phyloP scores from a whole-genome alignment of 2,888 invertebrate genomes.

The Andricus curvator region DNA sequence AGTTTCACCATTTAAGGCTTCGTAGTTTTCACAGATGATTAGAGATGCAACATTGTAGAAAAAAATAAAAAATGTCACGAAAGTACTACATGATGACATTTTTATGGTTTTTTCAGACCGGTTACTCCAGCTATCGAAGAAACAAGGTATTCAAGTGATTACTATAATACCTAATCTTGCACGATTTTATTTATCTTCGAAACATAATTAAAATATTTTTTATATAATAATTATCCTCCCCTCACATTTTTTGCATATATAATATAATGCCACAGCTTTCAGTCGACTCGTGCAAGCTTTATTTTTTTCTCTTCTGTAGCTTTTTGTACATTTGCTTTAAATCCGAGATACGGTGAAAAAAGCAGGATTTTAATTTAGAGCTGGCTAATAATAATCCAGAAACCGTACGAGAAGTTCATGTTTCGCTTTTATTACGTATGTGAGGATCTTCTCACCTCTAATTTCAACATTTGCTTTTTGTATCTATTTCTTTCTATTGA shows the following conservation, averaged over 20 bases:
- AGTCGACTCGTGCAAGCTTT: background rate
- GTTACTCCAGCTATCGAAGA: conserved; percentile 67
- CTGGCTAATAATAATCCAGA: background rate
- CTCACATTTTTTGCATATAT: background rate
- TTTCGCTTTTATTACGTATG: background rate
- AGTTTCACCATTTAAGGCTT: conserved; percentile 36
- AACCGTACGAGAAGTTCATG: background rate
- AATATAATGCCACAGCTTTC: background rate
- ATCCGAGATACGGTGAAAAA: background rate
- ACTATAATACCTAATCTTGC: conserved; percentile 55
- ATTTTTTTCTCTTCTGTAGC: conserved; percentile 24
- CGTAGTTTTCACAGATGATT: conserved; percentile 34
- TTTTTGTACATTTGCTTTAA: conserved; percentile 13
- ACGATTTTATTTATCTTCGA: conserved; percentile 58
- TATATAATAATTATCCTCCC: background rate
- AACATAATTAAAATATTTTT: background rate
- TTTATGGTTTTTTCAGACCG: conserved; percentile 66
- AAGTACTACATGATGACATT: conserved; percentile 52
- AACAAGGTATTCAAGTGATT: conserved; percentile 59
- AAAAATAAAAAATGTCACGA: conserved; percentile 27
- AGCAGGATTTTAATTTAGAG: background rate
- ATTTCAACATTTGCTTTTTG: background rate
- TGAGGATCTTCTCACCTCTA: background rate
- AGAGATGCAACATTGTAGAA: conserved; percentile 37
- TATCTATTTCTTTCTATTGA: too few species aligned